These are phyloP conservation scores for Perithous albicinctus DNA, from an alignment of 2,888 invertebrate species.

Conservation along the genomic window DNA sequence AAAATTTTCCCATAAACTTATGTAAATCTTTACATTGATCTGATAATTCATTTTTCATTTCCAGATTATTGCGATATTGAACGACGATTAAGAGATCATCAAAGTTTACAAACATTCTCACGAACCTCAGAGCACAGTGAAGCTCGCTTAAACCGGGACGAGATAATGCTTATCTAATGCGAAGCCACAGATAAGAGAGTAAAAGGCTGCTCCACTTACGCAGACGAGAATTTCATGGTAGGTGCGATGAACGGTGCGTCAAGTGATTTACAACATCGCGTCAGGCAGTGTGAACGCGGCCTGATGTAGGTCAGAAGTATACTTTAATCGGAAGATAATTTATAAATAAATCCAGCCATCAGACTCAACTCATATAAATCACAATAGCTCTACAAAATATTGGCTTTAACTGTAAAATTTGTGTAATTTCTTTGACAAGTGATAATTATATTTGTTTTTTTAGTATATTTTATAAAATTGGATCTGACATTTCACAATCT, in stretches of 20 bases:
- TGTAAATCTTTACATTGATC: not conserved
- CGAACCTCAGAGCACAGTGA: not conserved
- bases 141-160: not conserved
- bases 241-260: not conserved
- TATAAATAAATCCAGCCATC: not conserved
- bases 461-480: not conserved
- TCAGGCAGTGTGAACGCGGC: not conserved
- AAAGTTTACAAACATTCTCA: constrained; percentile 1
- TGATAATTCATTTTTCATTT: not conserved
- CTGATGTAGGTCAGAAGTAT: not conserved
- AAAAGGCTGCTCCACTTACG: constrained; percentile 9
- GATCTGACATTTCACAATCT: too few species aligned
- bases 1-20: not conserved
- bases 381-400: too few species aligned
- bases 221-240: not conserved
- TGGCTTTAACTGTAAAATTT: too few species aligned
- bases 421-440: not conserved
- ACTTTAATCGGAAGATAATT: not conserved
- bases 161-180: constrained; percentile 41
- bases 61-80: not conserved
- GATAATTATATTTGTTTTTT: not conserved
- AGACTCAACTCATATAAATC: too few species aligned
- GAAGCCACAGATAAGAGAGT: not conserved
- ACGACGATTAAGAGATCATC: not conserved
- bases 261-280: constrained; percentile 24